Conservation (phyloP, 1,140 invertebrate species). For the Acyrthosiphon pisum region DNA sequence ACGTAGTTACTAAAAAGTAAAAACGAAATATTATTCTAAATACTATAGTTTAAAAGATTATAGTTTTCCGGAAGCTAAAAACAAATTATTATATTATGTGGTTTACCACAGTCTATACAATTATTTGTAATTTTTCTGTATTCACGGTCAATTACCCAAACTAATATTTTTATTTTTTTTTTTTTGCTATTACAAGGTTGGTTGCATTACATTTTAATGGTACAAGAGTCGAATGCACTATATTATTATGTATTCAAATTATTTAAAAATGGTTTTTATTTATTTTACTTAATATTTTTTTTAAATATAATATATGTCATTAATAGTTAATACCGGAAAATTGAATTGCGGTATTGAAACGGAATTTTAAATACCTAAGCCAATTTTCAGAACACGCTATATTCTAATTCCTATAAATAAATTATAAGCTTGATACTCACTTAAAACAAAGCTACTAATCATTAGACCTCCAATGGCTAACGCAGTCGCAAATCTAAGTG, state of each 20-base stretch:
- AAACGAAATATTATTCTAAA: background rate
- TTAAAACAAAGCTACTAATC: constrained; percentile 72
- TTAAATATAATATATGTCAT: background rate
- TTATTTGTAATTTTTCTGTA: background rate
- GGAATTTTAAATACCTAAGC: background rate
- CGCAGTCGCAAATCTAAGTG: constrained; percentile 66
- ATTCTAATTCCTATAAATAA: background rate
- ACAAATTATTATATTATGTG: constrained; percentile 9
- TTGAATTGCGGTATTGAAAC: background rate
- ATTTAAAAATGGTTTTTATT: background rate
- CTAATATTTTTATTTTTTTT: background rate
- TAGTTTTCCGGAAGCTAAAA: background rate
- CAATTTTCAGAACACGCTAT: background rate
- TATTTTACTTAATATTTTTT: background rate
- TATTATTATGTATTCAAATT: background rate
- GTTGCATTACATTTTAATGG: background rate
- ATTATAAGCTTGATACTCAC: constrained; percentile 62
- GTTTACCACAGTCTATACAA: background rate
- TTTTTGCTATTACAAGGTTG: constrained; percentile 41
- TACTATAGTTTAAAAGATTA: background rate
- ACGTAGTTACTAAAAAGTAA: background rate
- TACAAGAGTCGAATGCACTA: background rate
- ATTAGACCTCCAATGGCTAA: constrained; percentile 73
- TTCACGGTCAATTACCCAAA: constrained; percentile 50
- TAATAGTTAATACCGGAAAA: background rate